Evolutionary conservation across 2,888 invertebrate species (phyloP).

Genomic region (Rhingia rostrata): DNA sequence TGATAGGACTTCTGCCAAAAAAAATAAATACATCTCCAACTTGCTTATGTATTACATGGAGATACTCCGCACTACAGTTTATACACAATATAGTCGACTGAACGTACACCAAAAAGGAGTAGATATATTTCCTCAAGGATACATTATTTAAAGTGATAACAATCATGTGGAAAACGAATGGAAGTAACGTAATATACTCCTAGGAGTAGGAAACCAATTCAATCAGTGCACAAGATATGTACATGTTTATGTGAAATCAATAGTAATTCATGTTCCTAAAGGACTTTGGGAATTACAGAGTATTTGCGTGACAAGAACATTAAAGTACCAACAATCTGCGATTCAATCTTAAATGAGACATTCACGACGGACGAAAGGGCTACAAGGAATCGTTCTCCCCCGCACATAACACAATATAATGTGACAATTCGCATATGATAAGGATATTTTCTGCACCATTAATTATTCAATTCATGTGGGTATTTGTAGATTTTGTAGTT

Average conservation of each 20-base stretch:
- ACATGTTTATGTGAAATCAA: constrained; percentile 62
- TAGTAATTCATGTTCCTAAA: constrained; percentile 23
- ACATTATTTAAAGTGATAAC: constrained; percentile 21
- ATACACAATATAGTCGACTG: no score
- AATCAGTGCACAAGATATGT: constrained; percentile 44
- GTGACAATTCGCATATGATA: constrained; percentile 39
- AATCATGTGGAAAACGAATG: constrained; percentile 7
- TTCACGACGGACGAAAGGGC: neutral
- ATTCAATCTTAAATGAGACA: constrained; percentile 20
- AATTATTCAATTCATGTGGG: constrained; percentile 56
- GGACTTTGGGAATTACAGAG: constrained; percentile 11
- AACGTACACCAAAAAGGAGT: neutral
- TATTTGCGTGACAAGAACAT: constrained; percentile 35
- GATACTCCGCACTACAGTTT: no score
- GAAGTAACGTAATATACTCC: neutral
- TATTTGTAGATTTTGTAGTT: constrained; percentile 19
- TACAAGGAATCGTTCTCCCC: constrained; percentile 1
- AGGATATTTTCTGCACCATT: constrained; percentile 56
- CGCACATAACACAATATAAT: constrained; percentile 13
- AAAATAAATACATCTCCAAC: neutral
- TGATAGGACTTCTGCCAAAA: neutral
- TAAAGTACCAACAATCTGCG: constrained; percentile 31
- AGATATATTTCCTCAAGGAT: neutral
- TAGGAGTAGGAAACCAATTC: constrained; percentile 24
- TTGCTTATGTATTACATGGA: no score